Evolutionary conservation across 1,140 invertebrate species (phyloP).

Genomic region (Vanessa tameamea): DNA sequence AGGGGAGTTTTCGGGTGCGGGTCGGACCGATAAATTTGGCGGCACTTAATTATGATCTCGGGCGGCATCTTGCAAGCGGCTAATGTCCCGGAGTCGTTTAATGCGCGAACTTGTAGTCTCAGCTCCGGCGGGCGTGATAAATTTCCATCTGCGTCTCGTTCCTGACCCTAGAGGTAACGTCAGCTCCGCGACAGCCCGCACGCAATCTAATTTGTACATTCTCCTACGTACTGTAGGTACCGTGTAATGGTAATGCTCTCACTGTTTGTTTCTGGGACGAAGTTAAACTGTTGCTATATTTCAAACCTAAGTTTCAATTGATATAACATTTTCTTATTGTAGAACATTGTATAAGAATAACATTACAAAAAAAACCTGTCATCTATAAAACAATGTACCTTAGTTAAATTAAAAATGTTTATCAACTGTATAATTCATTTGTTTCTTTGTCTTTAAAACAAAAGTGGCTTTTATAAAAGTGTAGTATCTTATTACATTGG

Average conservation of each 20-base stretch:
- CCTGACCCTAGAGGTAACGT: constrained; percentile 47
- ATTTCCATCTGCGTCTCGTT: constrained; percentile 69
- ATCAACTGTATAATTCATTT: constrained; percentile 3
- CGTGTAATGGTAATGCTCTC: background rate
- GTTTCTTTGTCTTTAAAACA: constrained; percentile 19
- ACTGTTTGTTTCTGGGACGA: background rate
- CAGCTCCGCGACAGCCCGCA: constrained; percentile 34
- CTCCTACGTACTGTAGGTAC: background rate
- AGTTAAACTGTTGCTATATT: background rate
- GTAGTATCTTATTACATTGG: constrained; percentile 43
- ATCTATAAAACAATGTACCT: no score
- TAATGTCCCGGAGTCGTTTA: constrained; percentile 79
- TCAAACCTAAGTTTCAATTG: background rate
- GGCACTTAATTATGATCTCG: constrained; percentile 80
- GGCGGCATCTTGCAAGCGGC: constrained; percentile 79
- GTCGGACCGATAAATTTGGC: constrained; percentile 79
- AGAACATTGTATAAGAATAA: background rate
- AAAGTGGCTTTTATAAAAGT: constrained; percentile 33
- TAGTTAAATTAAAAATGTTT: background rate
- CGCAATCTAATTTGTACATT: constrained; percentile 41
- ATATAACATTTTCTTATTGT: background rate
- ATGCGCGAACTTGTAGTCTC: constrained; percentile 79
- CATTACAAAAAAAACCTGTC: background rate
- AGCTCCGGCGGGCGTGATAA: constrained; percentile 76
- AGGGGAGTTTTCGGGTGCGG: constrained; percentile 75